These are phyloP conservation scores for Drosophila pruinosa DNA, from an alignment of 1,140 invertebrate genomes.

Conservation along the genomic window DNA sequence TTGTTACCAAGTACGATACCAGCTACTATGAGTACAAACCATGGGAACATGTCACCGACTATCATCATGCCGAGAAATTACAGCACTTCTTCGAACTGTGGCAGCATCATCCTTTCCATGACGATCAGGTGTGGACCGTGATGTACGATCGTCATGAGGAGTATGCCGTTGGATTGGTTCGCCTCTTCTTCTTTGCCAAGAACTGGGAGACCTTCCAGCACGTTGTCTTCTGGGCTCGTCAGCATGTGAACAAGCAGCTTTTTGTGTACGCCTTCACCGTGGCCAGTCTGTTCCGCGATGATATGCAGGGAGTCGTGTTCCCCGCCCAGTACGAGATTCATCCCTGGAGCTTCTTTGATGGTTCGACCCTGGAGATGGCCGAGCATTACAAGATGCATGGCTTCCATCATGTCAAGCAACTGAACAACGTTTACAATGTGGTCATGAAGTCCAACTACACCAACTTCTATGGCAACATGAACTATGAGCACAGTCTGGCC, in stretches of 20 bases:
- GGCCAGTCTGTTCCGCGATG: constrained; percentile 84
- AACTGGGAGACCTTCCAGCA: constrained; percentile 87
- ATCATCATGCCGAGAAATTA: constrained; percentile 82
- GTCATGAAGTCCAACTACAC: constrained; percentile 86
- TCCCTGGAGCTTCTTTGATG: constrained; percentile 86
- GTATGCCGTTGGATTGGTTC: constrained; percentile 84
- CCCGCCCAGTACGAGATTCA: constrained; percentile 87
- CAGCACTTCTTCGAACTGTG: constrained; percentile 84
- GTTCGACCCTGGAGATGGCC: constrained; percentile 84
- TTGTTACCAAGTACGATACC: constrained; percentile 78
- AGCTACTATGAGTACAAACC: constrained; percentile 64
- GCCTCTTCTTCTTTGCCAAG: constrained; percentile 86
- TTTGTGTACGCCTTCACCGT: constrained; percentile 85
- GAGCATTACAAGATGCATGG: constrained; percentile 85
- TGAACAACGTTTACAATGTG: constrained; percentile 83
- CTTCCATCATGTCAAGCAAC: constrained; percentile 83
- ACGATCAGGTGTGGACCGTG: constrained; percentile 84
- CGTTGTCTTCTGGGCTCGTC: constrained; percentile 85
- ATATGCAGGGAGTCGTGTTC: constrained; percentile 85
- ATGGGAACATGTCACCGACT: constrained; percentile 83
- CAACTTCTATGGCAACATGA: constrained; percentile 83
- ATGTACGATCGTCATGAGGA: constrained; percentile 83
- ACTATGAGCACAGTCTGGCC: constrained; percentile 84
- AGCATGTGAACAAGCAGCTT: constrained; percentile 85
- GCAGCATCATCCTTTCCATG: constrained; percentile 83